Evolutionary conservation across 1,140 invertebrate genomes (phyloP), one percentile per base, ranked within the genome.

Genomic region (Mamestra configurata): DNA sequence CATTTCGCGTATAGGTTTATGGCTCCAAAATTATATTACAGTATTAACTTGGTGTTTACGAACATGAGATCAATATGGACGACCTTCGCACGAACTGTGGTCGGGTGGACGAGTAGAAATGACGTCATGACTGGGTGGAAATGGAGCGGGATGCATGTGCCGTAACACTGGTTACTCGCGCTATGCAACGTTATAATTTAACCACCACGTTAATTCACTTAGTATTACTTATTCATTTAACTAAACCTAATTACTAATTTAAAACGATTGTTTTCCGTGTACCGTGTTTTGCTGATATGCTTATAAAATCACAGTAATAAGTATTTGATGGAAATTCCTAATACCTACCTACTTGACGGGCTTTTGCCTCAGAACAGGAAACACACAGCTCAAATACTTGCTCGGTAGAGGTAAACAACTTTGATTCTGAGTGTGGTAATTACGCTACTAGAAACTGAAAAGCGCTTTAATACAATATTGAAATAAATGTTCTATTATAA

Each of bases 61-160:
- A 79, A 76, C 78, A 80, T 77, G 90, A 89, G 90, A 93, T 94
- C 92, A 91, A 94, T 94, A 93, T 88, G 86, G 81, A 27, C 88
- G 92, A 94, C 93, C 93, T 94, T 94, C 90, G 85, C 80, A 79
- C 86, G 81, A 84, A 80, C 82, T 82, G 87, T 82, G 66, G 77
- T 75, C 59, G 81, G 76, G 75, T 77, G 77, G 77, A 71, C 70
- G 79, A 72, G 76, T 77, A 85, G 85, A 82, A 59, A 81, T 94
- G 93, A 94, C 93, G 92, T 94, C 93, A 94, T 85, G 86, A 88
- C 89, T 88, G 81, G 88, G 85, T 89, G 82, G 80, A 92, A 92
- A 86, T 90, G 84, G 87, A 87, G 85, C 86, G 84, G 87, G 89
- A 89, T 92, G 90, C 90, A 86, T 84, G 88, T 35, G 37, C 86